Base-by-base conservation (phyloP, 2,113 vertebrate genomes). In the Cygnus buccinator region DNA sequence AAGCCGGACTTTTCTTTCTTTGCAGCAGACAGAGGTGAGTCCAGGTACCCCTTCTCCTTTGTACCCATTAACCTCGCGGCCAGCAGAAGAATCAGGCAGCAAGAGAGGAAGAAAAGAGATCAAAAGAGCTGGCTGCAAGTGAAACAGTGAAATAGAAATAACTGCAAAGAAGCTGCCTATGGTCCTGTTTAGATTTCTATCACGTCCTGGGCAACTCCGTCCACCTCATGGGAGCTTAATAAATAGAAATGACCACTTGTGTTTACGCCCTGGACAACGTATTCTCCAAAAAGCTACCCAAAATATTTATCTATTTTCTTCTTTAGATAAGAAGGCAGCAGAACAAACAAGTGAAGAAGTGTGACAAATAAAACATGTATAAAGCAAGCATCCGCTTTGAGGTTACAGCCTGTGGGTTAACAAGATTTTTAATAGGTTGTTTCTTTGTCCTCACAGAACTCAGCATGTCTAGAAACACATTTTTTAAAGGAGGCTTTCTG, bases 401-500 rank as follows among this genome's bases (percentile, higher is more conserved):
- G 66, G 25, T 58, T 86, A 43, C 62, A 82, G 76, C 14, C 28
- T 80, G 23, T 37, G 37, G 44, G 25, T 74, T 94, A 90, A 79
- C 14, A 92, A 91, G 74, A 20, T 31, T 31, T 86, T 85, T 83
- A 85, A 85, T 10, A 62, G n/a, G 59, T 63, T 76, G 44, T 76
- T 95, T 79, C 80, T 78, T 65, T n/a, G 20, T 79, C 62, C 31
- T 87, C 41, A 67, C 14, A 92, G 46, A 95, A 67, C 28, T 84
- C 71, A 93, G 62, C 67, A 67, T 33, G 81, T 66, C 71, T 62
- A 66, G 55, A 87, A 84, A n/a, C 48, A 73, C 26, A 57, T 11
- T 66, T 93, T 85, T 93, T 58, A 70, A n/a, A 87, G 75, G 48
- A 80, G 63, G 17, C 21, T 95, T 91, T 75, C 77, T 94, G 17